These are phyloP conservation scores for Cheilinus undulatus DNA, from an alignment of 2,113 vertebrate genomes.

Conservation along the genomic window DNA sequence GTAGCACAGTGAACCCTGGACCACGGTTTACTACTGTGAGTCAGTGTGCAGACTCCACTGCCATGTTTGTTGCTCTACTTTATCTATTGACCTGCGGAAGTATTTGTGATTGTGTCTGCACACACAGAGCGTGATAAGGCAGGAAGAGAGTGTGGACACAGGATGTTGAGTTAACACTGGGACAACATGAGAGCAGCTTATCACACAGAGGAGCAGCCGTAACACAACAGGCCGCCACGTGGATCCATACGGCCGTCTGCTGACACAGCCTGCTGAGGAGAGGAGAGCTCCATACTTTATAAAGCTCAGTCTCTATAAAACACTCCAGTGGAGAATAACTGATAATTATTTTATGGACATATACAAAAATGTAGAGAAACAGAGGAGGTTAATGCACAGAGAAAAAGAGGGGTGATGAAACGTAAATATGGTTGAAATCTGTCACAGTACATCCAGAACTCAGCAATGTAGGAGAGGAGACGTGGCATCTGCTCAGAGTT, in stretches of 20 bases:
- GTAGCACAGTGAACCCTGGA: conserved; percentile 67
- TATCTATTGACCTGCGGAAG: conserved; percentile 75
- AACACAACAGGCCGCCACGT: conserved; percentile 47
- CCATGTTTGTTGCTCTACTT: conserved; percentile 59
- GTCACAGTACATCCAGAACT: background rate
- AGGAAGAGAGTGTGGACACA: conserved; percentile 71
- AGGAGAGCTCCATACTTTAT: background rate
- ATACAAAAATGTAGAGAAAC: too few relatives aligned
- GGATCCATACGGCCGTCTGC: conserved; percentile 28
- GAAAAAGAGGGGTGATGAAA: background rate
- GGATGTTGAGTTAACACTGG: conserved; percentile 73
- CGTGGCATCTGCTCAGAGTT: conserved; percentile 7
- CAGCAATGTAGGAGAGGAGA: background rate
- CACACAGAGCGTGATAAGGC: conserved; percentile 62
- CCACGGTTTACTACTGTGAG: conserved; percentile 22
- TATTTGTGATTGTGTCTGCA: conserved; percentile 69
- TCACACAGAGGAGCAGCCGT: conserved; percentile 38
- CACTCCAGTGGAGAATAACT: background rate
- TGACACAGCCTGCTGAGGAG: conserved; percentile 14
- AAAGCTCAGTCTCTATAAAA: too few relatives aligned
- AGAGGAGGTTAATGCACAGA: background rate
- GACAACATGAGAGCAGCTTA: conserved; percentile 69
- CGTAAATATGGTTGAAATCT: conserved; percentile 27
- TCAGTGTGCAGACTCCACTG: background rate
- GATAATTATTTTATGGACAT: background rate